A percentile compares a stretch with the other conserved stretches of the same genome.
phyloP scores from a whole-genome alignment of 2,888 invertebrate genomes.

The Agonum fuliginosum region DNA sequence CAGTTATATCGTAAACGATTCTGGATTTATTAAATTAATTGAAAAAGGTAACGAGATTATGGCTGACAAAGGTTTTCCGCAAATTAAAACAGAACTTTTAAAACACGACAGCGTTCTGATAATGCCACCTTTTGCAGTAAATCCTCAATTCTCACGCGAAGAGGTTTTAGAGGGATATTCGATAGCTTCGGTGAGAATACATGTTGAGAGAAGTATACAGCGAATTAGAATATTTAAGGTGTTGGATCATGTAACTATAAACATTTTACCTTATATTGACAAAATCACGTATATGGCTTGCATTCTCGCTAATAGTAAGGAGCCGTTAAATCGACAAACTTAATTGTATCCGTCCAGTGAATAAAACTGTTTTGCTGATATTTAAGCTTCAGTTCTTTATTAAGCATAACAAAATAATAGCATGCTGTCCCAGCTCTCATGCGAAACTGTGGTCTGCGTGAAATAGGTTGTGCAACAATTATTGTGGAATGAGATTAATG shows the following conservation, averaged over 20 bases:
- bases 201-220: constrained; percentile 60
- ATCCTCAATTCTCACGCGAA: constrained; percentile 61
- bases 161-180: too few relatives aligned
- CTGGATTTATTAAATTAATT: constrained; percentile 63
- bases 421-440: neutral
- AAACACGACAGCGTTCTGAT: constrained; percentile 60
- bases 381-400: neutral
- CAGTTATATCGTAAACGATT: constrained; percentile 63
- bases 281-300: constrained; percentile 10
- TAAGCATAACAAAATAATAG: neutral
- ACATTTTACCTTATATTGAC: neutral
- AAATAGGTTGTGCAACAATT: neutral
- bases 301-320: neutral
- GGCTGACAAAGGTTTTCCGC: too few relatives aligned
- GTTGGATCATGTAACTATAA: constrained; percentile 34
- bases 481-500: too few relatives aligned
- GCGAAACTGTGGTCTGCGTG: neutral
- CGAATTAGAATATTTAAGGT: constrained; percentile 61
- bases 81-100: constrained; percentile 60
- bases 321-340: neutral
- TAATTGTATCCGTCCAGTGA: neutral
- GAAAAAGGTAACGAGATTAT: constrained; percentile 61
- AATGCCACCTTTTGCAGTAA: constrained; percentile 62
- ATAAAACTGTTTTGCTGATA: neutral
- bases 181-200: constrained; percentile 60